Base-by-base conservation (phyloP, 2,888 invertebrate genomes). In the Proisotoma minuta region DNA sequence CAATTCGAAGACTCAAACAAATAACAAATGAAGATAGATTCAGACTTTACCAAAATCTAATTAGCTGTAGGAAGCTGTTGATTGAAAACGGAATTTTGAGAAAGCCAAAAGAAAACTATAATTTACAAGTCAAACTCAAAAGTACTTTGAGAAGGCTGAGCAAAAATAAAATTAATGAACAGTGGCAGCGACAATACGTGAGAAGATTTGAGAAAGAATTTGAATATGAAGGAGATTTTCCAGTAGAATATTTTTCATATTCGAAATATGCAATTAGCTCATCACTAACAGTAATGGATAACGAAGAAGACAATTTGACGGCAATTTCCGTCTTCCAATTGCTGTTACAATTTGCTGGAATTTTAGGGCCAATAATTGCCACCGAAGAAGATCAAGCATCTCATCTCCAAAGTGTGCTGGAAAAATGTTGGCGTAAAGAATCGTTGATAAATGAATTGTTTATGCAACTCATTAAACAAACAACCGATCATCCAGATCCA, bases 1-100 rank as follows among this genome's bases (percentile, higher is more conserved):
- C 15, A 4, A 28, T 54, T 28, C 28, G 24, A 23, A 49, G 24
- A 22, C 15, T 27, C 2, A 40, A 47, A 8, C 59, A 59, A 24
- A 88, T 94, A 57, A 93, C 94, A 0, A 88, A 90, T 71, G 89
- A 93, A 70, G 95, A 96, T 78, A 83, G 94, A 29, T 84, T 91
- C 2, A 83, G 94, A 47, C 81, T 95, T 0, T 91, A 94, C 74
- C 91, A 90, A 74, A 94, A 92, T 76, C 81, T 96, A 69, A 85
- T 90, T 2, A 86, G 89, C 73, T 90, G 91, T 58, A 81, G 95
- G 22, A 81, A 92, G 59, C 86, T 88, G 20, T 79, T 95, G 47
- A 86, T 95, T 0, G 93, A 95, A 77, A 85, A 87, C 27, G 90
- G 89, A 53, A 80, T 90, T 63, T 80, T 96, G 69, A 81, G 90